Evolutionary conservation across 2,113 vertebrate genomes (phyloP).

Genomic region (Dipodomys ordii): DNA sequence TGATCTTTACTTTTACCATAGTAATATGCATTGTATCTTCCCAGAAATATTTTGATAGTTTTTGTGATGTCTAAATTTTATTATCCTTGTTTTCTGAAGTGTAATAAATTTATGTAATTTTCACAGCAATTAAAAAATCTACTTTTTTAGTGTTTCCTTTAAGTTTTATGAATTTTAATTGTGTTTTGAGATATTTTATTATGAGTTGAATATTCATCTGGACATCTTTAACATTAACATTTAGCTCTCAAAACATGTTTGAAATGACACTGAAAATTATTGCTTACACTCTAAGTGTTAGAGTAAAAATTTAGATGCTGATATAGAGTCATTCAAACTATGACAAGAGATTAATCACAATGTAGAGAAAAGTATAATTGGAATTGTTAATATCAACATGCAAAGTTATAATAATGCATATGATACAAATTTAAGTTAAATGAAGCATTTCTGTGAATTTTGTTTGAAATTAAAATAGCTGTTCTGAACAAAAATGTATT

Average conservation of each 20-base stretch:
- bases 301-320: slow-evolving; percentile 25
- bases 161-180: slow-evolving; percentile 50
- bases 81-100: slow-evolving; percentile 19
- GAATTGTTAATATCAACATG: background rate
- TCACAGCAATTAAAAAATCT: slow-evolving; percentile 17
- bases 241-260: slow-evolving; percentile 61
- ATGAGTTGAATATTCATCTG: background rate
- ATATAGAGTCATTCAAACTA: background rate
- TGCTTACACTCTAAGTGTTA: slow-evolving; percentile 31
- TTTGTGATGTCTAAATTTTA: slow-evolving; percentile 17
- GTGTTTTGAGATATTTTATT: slow-evolving; percentile 47
- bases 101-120: slow-evolving; percentile 28
- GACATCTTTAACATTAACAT: slow-evolving; percentile 48
- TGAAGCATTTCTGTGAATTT: background rate
- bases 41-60: slow-evolving; percentile 26
- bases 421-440: background rate
- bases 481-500: background rate
- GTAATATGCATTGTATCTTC: slow-evolving; percentile 24
- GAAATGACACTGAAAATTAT: slow-evolving; percentile 42
- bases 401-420: background rate
- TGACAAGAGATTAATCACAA: slow-evolving; percentile 1
- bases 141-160: slow-evolving; percentile 49
- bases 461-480: slow-evolving; percentile 17
- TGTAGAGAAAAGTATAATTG: background rate
- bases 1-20: slow-evolving; percentile 42